Evolutionary conservation across 2,113 vertebrate genomes (phyloP).

Genomic region (Equus quagga): DNA sequence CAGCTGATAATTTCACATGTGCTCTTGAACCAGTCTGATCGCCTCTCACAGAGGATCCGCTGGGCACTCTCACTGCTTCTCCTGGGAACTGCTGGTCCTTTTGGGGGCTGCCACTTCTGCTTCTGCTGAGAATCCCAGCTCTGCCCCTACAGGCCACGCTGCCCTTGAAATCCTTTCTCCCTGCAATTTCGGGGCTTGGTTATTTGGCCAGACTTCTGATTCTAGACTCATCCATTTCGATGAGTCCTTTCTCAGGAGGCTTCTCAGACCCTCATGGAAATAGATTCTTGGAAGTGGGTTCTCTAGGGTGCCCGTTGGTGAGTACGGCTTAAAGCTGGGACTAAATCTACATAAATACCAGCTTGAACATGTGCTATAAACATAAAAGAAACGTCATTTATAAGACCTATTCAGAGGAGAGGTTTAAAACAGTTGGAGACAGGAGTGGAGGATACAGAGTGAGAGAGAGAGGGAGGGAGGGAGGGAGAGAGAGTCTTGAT

Average conservation of each 20-base stretch:
- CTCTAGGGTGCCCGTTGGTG: background rate
- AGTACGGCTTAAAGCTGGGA: background rate
- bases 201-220: slow-evolving; percentile 40
- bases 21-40: background rate
- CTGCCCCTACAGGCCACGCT: background rate
- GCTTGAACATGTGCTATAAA: background rate
- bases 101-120: background rate
- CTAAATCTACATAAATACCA: background rate
- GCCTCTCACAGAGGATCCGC: background rate
- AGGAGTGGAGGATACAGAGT: background rate
- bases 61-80: background rate
- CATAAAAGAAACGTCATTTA: background rate
- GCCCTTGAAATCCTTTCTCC: background rate
- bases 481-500: background rate
- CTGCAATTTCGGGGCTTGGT: background rate
- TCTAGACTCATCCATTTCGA: background rate
- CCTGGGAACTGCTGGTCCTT: background rate
- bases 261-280: slow-evolving; percentile 1
- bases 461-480: background rate
- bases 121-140: background rate
- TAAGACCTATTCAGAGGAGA: background rate
- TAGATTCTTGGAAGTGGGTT: background rate
- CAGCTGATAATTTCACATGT: background rate
- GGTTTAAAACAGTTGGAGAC: background rate
- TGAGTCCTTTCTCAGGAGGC: background rate